Percentiles rank a stretch among this genome's conserved stretches.
These are phyloP conservation scores for Illadopsis cleaveri DNA, from an alignment of 2,113 vertebrate genomes.

Conservation along the genomic window DNA sequence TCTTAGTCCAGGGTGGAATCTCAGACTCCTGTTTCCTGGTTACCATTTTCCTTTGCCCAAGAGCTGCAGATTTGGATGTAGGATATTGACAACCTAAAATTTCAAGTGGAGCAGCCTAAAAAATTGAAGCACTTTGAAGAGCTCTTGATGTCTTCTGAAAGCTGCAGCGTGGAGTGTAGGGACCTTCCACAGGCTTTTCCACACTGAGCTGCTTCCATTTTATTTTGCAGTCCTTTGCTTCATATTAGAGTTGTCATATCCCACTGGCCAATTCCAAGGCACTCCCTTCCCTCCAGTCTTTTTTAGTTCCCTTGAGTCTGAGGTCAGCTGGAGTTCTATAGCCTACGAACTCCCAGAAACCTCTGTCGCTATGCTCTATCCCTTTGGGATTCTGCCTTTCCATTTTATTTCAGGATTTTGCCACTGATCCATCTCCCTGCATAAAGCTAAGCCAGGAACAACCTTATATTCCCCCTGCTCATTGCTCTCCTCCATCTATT, in stretches of 20 bases:
- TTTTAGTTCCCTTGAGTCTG: not conserved
- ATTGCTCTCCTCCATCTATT: not conserved
- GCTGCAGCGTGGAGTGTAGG: rapidly evolving
- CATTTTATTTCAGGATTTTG: not conserved
- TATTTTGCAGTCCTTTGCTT: not conserved
- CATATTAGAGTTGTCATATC: not conserved
- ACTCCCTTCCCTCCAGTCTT: not conserved
- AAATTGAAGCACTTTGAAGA: not conserved
- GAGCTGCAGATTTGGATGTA: not conserved
- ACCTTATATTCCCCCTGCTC: not conserved
- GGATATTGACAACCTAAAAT: not conserved
- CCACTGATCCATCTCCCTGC: not conserved
- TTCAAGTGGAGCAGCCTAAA: not conserved
- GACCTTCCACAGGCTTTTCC: not conserved
- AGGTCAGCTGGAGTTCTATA: slow-evolving; percentile 26
- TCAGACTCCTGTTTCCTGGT: slow-evolving; percentile 15
- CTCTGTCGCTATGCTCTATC: not conserved
- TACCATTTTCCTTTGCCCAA: not conserved
- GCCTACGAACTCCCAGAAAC: not conserved
- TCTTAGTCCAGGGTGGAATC: slow-evolving; percentile 5
- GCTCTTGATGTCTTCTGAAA: not conserved
- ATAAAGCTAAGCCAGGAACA: not conserved
- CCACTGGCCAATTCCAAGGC: not conserved
- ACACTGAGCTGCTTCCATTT: not conserved
- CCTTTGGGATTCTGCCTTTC: slow-evolving; percentile 4